These are phyloP conservation scores for Agrotis exclamationis DNA, from an alignment of 2,888 invertebrate genomes.

Conservation along the genomic window DNA sequence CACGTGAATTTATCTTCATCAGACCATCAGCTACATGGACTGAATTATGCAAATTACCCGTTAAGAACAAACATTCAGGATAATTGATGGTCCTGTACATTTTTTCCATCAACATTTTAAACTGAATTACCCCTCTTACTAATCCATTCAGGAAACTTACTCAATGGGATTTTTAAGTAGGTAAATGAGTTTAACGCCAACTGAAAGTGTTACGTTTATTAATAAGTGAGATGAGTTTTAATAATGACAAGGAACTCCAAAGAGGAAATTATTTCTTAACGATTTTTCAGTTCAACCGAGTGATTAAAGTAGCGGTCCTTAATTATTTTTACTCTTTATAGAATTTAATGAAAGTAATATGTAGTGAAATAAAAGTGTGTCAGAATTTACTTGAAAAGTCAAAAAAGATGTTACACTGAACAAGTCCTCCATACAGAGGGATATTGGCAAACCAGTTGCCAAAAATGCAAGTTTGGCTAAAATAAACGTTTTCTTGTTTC, in stretches of 20 bases:
- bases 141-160: conserved; percentile 34
- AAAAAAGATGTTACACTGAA: conserved; percentile 35
- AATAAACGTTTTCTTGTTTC: conserved; percentile 37
- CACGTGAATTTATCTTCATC: conserved; percentile 85
- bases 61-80: conserved; percentile 63
- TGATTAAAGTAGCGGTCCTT: conserved; percentile 68
- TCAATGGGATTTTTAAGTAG: conserved; percentile 26
- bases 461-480: conserved; percentile 26
- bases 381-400: conserved; percentile 32
- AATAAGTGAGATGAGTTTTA: conserved; percentile 17
- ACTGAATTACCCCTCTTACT: conserved; percentile 25
- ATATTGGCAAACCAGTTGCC: conserved; percentile 27
- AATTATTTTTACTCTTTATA: conserved; percentile 63
- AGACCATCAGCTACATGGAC: conserved; percentile 71
- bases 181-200: conserved; percentile 12
- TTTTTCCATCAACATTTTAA: conserved; percentile 46
- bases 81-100: conserved; percentile 57
- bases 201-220: conserved; percentile 17
- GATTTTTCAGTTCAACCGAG: conserved; percentile 62
- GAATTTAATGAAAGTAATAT: conserved; percentile 52
- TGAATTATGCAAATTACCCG: conserved; percentile 75
- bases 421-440: conserved; percentile 9
- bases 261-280: conserved; percentile 52
- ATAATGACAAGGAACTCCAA: conserved; percentile 57
- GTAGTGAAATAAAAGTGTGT: conserved; percentile 15